Evolutionary conservation across 2,797 vertebrate species (phyloP).

Genomic region (Rhinichthys osculus): DNA sequence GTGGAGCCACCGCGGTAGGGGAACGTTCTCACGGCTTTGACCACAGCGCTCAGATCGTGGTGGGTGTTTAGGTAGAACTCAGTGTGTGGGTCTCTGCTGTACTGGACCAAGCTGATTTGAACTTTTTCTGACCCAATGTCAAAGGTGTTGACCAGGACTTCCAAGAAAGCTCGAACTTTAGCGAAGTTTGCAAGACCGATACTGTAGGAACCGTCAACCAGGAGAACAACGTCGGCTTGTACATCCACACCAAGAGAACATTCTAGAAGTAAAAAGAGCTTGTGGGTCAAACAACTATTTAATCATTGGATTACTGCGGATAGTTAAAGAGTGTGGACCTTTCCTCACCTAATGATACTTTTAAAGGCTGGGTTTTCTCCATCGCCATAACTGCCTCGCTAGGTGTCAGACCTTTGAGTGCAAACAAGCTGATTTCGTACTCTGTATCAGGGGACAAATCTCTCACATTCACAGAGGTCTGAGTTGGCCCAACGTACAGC

Average conservation of each 20-base stretch:
- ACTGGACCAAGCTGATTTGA: constrained; percentile 97
- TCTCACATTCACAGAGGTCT: constrained; percentile 82
- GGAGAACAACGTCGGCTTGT: constrained; percentile 94
- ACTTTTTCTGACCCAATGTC: constrained; percentile 91
- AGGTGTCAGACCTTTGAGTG: constrained; percentile 85
- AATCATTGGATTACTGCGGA: not conserved
- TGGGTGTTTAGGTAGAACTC: constrained; percentile 94
- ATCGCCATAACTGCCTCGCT: constrained; percentile 84
- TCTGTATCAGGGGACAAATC: constrained; percentile 90
- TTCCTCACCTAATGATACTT: constrained; percentile 89
- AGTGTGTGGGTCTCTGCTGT: constrained; percentile 93
- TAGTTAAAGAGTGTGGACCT: not conserved
- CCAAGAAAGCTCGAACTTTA: constrained; percentile 95
- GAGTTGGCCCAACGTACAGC: constrained; percentile 83
- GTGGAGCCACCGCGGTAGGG: constrained; percentile 98
- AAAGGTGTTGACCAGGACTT: constrained; percentile 94
- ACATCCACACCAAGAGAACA: constrained; percentile 94
- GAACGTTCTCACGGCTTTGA: constrained; percentile 90
- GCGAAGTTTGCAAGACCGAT: constrained; percentile 96
- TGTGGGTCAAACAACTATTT: not conserved
- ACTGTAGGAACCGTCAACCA: constrained; percentile 99
- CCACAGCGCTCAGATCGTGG: constrained; percentile 83
- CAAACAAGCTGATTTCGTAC: constrained; percentile 90
- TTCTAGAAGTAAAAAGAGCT: constrained; percentile 76
- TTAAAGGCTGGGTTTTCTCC: constrained; percentile 89